phyloP scores from a whole-genome alignment of 2,888 invertebrate genomes.

The Luperina nickerlii region DNA sequence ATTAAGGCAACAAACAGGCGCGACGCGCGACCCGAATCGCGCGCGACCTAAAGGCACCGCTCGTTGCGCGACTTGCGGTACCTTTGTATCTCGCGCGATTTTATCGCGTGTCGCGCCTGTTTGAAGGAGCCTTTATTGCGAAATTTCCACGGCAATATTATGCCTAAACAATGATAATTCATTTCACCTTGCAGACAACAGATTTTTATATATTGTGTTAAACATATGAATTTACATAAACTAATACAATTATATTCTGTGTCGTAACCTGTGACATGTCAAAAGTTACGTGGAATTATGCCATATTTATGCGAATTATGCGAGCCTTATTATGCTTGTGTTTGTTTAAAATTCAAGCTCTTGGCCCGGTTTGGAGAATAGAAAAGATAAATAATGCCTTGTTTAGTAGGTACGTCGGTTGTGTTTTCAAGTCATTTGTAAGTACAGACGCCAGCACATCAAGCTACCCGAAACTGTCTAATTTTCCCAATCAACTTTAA shows the following conservation, averaged over 20 bases:
- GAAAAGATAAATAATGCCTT: slow-evolving; percentile 34
- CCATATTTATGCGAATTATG: slow-evolving; percentile 63
- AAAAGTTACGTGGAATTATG: slow-evolving; percentile 66
- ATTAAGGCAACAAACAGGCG: neutral
- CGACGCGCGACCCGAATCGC: too few species aligned
- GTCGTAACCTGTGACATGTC: slow-evolving; percentile 55
- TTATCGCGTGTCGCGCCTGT: too few species aligned
- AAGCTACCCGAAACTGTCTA: too few species aligned
- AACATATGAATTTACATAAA: slow-evolving; percentile 37
- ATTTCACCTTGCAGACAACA: slow-evolving; percentile 58
- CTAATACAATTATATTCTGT: slow-evolving; percentile 45
- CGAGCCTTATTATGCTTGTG: slow-evolving; percentile 34
- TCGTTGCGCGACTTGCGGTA: too few species aligned
- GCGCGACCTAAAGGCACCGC: too few species aligned
- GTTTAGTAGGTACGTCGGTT: neutral
- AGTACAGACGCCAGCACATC: too few species aligned
- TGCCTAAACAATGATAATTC: slow-evolving; percentile 60
- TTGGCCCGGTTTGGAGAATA: slow-evolving; percentile 31
- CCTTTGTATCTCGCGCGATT: too few species aligned
- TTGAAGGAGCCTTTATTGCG: slow-evolving; percentile 17
- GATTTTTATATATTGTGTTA: slow-evolving; percentile 38
- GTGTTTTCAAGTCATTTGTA: neutral
- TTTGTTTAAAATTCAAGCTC: slow-evolving; percentile 30
- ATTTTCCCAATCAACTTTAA: too few species aligned
- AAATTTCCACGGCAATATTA: slow-evolving; percentile 31